Evolutionary conservation across 2,113 vertebrate genomes (phyloP).

Genomic region (Lasiurus cinereus): DNA sequence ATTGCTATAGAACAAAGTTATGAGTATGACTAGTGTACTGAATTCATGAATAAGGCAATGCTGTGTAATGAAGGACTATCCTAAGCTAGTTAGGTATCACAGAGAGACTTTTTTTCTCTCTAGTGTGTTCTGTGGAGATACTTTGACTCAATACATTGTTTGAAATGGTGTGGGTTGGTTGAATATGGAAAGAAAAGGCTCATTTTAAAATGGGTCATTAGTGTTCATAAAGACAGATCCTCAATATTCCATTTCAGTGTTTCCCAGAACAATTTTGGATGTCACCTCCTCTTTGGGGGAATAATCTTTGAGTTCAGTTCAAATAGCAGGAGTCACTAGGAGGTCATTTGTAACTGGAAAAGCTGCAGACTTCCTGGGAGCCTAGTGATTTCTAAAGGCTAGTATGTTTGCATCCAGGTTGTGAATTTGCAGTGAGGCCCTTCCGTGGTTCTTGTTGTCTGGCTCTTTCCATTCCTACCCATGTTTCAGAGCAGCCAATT

Average conservation of each 20-base stretch:
- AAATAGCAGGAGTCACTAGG: background rate
- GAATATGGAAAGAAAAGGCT: background rate
- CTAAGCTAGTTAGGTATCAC: background rate
- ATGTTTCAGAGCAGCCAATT: background rate
- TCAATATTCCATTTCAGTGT: background rate
- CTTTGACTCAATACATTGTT: background rate
- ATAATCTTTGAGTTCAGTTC: background rate
- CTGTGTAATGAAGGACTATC: background rate
- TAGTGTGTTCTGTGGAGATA: background rate
- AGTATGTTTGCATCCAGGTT: background rate
- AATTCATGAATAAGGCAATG: background rate
- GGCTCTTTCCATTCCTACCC: background rate
- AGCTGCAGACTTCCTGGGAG: background rate
- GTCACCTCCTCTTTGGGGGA: background rate
- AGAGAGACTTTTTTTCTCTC: background rate
- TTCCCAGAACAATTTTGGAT: background rate
- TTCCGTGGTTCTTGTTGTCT: background rate
- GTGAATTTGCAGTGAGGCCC: background rate
- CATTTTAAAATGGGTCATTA: conserved; percentile 1
- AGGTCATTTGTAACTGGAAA: background rate
- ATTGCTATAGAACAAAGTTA: background rate
- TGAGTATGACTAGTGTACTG: background rate
- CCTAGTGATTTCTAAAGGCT: background rate
- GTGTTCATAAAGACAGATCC: background rate
- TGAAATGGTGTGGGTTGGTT: conserved; percentile 21